Base-by-base conservation (phyloP, 2,888 invertebrate species). In the Hyposoter dolosus region DNA sequence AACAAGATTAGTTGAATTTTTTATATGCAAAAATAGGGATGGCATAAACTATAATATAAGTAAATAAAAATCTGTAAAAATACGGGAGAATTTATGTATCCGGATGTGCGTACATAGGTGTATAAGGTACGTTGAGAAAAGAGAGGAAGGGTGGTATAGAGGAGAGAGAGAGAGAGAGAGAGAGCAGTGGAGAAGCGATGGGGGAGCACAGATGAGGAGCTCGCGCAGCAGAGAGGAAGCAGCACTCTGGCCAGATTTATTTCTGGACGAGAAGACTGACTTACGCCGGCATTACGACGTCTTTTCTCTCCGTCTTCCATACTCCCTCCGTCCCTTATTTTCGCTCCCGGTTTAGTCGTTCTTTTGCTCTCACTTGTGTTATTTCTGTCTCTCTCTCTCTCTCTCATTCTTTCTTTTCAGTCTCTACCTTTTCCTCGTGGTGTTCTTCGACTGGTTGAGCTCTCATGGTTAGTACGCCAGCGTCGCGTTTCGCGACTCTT, bases 231-330 rank as follows among this genome's bases (percentile, higher is more conserved):
- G 81, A 89, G 88, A 90, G 89, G 89, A 89, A 90, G 88, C 88
- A 88, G 87, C 88, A 78, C 71, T 83, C 88, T 89, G 88, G 90
- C 89, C 88, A 89, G 89, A 90, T 90, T 89, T 91, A 91, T 90
- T 90, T 91, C 90, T 89, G 90, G 89, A 88, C 88, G 87, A 84
- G 85, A 85, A 86, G 86, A 89, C 83, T 85, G 78, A 82, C 82
- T 85, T 87, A 75, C 83, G 72, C 75, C 77, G 86, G 68, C 78
- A 81, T 83, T 86, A 74, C 40, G 17, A 71, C 80, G 43, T 63
- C 82, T 79, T 68, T 79, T 77, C 53, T 72, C 60, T 76, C 32
- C 68, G 63, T 63, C 74, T 75, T 60, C 65, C 45, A n/a, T n/a
- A 19, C 35, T 82, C 23, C 40, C 81, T 71, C 63, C 71, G 35